Base-by-base conservation (phyloP, 2,888 invertebrate species). In the Steinernema hermaphroditum region DNA sequence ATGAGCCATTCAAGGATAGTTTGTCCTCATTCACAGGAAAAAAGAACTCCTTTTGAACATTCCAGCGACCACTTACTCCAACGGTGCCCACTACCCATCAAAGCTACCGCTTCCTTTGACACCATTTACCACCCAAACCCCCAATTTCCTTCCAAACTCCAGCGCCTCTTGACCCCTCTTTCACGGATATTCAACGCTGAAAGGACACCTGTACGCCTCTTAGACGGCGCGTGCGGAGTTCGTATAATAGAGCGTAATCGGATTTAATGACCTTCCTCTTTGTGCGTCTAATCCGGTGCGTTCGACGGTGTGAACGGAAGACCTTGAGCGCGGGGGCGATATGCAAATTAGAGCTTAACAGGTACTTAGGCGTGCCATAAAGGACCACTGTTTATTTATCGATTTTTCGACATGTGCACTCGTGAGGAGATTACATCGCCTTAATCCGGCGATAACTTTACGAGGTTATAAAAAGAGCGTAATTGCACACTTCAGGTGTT, bases 341-440 rank as follows among this genome's bases (percentile, higher is more conserved):
- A 54, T 54, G 54, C 54, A 54, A 54, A 54, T 54, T 54, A 54
- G 54, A 54, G 54, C 54, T 54, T 54, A 54, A 54, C 54, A 54
- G 54, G 24, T 54, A 54, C 54, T 54, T 54, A 27, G 54, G 27
- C 54, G 6, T n/a, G n/a, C 54, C 27, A 4, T 27, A 54, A 54
- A 27, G 27, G 37, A 12, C 6, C 12, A 37, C 37, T 37, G 37
- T 37, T 37, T 37, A 12, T 12, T 37, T 37, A 37, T 37, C 37
- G 37, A 37, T 37, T 37, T 37, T 37, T 37, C 6, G 37, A 37
- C 37, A 37, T 37, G 37, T 4, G n/a, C n/a, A n/a, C n/a, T n/a
- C n/a, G n/a, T n/a, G n/a, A n/a, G n/a, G 12, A 4, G 37, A 37
- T 37, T 37, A 37, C 37, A 37, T 37, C 37, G 37, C 37, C 12